These are phyloP conservation scores for Heteronetta atricapilla DNA, from an alignment of 2,113 vertebrate genomes.

Conservation along the genomic window DNA sequence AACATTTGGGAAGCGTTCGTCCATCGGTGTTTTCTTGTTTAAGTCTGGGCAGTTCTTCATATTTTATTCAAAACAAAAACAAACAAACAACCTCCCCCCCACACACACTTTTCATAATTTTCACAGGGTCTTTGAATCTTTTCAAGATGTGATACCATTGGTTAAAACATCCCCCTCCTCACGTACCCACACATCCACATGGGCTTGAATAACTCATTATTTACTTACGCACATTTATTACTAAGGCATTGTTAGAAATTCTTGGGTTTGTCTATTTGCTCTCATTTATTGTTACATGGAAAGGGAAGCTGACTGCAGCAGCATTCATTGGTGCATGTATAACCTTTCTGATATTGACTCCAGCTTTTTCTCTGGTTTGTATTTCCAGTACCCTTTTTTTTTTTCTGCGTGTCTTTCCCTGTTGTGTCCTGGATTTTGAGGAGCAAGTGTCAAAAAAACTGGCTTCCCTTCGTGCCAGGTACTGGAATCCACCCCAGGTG, in stretches of 20 bases:
- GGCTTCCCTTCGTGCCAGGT: background rate
- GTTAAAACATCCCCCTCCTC: background rate
- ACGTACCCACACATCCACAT: background rate
- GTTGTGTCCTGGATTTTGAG: background rate
- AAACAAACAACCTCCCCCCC: accelerated
- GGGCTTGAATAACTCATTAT: background rate
- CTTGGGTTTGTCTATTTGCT: background rate
- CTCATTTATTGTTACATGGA: background rate
- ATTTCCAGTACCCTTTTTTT: background rate
- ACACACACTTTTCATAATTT: background rate
- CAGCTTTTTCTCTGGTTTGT: background rate
- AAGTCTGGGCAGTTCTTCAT: background rate
- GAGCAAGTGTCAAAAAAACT: background rate
- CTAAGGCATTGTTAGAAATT: background rate
- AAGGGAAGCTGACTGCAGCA: conserved; percentile 3
- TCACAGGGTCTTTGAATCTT: background rate
- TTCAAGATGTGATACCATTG: background rate
- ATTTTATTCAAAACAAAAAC: background rate
- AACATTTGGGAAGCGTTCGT: background rate
- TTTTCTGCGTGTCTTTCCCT: background rate
- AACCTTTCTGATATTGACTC: background rate
- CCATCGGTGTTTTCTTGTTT: background rate
- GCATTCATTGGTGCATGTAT: background rate
- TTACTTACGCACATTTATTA: conserved; percentile 10
- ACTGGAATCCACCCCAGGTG: background rate